Conservation (phyloP, 2,888 invertebrate genomes). For the Xestobium rufovillosum region DNA sequence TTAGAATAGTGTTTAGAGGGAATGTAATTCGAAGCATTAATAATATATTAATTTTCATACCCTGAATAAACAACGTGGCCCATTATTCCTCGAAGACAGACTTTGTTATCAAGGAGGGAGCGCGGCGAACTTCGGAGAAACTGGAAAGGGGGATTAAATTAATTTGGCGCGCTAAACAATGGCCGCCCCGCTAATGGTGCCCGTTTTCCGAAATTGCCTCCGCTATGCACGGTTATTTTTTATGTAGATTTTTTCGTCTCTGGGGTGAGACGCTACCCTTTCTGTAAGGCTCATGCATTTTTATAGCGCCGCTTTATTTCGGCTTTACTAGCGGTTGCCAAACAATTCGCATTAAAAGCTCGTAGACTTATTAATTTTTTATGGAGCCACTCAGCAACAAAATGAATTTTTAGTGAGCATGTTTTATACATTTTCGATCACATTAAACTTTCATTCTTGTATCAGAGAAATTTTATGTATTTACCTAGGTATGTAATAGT, state of each 20-base stretch:
- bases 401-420: no score
- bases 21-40: no score
- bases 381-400: no score
- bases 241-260: conserved; percentile 40
- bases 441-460: no score
- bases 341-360: conserved; percentile 15
- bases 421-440: no score
- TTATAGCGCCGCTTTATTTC: conserved; percentile 31
- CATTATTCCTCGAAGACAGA: conserved; percentile 3
- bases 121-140: conserved; percentile 12
- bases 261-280: conserved; percentile 34
- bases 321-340: conserved; percentile 23
- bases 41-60: conserved; percentile 1
- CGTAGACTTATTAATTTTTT: no score
- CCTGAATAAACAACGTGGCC: conserved; percentile 1
- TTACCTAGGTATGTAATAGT: no score
- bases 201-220: conserved; percentile 45
- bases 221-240: conserved; percentile 43
- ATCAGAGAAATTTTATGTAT: no score
- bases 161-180: conserved; percentile 48
- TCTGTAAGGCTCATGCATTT: conserved; percentile 33
- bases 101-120: conserved; percentile 5
- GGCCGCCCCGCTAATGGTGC: conserved; percentile 45
- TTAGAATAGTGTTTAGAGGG: no score
- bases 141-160: conserved; percentile 41